Conservation (phyloP, 2,113 vertebrate species). For the Platycercus adscitus region DNA sequence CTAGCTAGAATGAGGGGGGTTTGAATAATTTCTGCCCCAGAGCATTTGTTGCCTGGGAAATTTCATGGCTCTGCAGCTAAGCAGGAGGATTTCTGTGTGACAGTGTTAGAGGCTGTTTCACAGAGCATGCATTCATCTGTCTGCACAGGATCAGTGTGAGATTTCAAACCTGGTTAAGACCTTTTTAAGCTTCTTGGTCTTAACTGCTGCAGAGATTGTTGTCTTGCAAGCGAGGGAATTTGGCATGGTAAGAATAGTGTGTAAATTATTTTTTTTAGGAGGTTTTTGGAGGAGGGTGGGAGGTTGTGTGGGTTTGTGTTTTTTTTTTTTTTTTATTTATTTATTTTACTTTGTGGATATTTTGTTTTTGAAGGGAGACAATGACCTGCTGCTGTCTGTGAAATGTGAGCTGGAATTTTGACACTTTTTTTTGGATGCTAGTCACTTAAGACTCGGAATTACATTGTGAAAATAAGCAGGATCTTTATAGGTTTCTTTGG, state of each 20-base stretch:
- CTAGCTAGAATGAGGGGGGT: not conserved
- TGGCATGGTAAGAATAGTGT: not conserved
- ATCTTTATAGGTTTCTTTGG: not conserved
- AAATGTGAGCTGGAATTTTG: not conserved
- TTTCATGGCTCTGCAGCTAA: not conserved
- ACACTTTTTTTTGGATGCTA: not conserved
- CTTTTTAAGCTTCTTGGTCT: slow-evolving; percentile 24
- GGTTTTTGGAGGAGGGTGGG: not conserved
- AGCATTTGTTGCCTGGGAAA: not conserved
- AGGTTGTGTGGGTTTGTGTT: not conserved
- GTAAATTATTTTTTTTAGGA: not conserved
- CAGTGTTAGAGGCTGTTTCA: not conserved
- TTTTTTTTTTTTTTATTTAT: not conserved
- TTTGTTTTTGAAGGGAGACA: not conserved
- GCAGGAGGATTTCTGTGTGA: not conserved
- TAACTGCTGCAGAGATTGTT: not conserved
- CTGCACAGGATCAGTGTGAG: not conserved
- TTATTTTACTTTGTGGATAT: not conserved
- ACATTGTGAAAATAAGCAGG: not conserved
- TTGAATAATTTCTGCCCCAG: not conserved
- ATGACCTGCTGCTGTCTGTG: not conserved
- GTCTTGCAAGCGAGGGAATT: not conserved
- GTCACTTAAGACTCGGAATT: not conserved
- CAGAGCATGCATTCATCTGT: not conserved
- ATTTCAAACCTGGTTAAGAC: not conserved